Base-by-base conservation (phyloP, 2,888 invertebrate species). In the Anoncus sp. region DNA sequence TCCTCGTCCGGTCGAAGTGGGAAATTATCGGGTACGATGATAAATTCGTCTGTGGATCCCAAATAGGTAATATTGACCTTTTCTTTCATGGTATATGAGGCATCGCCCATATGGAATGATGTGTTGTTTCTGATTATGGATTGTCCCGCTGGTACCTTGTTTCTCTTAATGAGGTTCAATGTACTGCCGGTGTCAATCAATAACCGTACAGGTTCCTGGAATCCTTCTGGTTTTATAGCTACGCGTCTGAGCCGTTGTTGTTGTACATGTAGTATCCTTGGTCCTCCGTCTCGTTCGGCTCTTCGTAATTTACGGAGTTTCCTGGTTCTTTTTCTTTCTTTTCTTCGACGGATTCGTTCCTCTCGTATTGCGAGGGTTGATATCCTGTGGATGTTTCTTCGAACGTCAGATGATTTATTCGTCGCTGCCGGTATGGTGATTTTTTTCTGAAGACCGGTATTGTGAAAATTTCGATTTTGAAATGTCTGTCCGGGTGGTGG, bases 381-480 rank as follows among this genome's bases (percentile, higher is more conserved):
- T 0, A 43, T 7, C 27, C 66, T 12, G 43, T 66, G 53, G 3
- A 5, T 7, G 3, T 24, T 12, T 18, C 35, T 65, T 65, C 35
- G 3, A 55, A n/a, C 20, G 20, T 55, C 14, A 66, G 18, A 43
- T 53, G 53, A 31, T 55, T 66, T 16, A 66, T 18, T 43, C 53
- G 40, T 53, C 27, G 1, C 16, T 27, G 43, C 0, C 43, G 66
- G n/a, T 66, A 22, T 22, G 55, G 66, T 22, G 55, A 43, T 31
- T 66, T 66, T 53, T 9, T 6, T 5, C n/a, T 16, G 27, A 0
- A 2, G 55, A 10, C 16, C 18, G 40, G 27, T 3, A 51, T 53
- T 40, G 51, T 9, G 24, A 65, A 65, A 65, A 65, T 65, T 38
- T 66, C n/a, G n/a, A n/a, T n/a, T n/a, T n/a, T n/a, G n/a, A n/a